Evolutionary conservation across 2,113 vertebrate genomes (phyloP).

Genomic region (Pangasianodon gigas): DNA sequence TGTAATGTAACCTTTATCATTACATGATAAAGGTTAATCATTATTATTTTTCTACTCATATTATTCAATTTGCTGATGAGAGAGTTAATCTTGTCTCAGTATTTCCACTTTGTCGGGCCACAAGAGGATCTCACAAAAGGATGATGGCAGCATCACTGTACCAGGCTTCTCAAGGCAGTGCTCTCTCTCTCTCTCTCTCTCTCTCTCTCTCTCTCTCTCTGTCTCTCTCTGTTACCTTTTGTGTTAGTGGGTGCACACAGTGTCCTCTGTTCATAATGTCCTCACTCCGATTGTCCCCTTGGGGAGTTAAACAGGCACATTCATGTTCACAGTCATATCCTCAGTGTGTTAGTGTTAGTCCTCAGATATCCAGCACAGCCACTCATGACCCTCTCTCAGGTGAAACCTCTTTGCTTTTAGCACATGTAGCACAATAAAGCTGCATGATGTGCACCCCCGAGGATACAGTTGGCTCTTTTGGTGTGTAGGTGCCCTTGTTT

Average conservation of each 20-base stretch:
- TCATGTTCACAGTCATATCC: slow-evolving; percentile 31
- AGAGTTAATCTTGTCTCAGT: not conserved
- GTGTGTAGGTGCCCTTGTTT: slow-evolving; percentile 30
- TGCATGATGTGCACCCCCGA: slow-evolving; percentile 6
- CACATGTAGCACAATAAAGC: slow-evolving; percentile 24
- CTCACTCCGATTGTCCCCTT: slow-evolving; percentile 10
- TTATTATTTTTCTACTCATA: not conserved
- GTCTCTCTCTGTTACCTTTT: slow-evolving; percentile 1
- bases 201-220: slow-evolving; percentile 10
- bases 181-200: not conserved
- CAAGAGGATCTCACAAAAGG: slow-evolving; percentile 18
- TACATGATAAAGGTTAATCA: not conserved
- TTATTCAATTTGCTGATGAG: not conserved
- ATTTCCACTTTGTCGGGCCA: too few species aligned
- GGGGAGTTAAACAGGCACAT: slow-evolving; percentile 10
- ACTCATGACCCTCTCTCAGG: slow-evolving; percentile 21
- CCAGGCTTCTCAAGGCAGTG: slow-evolving; percentile 8
- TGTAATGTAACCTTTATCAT: too few species aligned
- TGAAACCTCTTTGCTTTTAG: slow-evolving; percentile 24
- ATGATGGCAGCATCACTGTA: not conserved
- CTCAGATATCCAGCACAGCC: not conserved
- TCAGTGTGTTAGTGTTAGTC: slow-evolving; percentile 6
- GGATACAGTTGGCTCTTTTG: slow-evolving; percentile 19
- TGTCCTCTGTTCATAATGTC: slow-evolving; percentile 27
- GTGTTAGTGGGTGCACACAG: slow-evolving; percentile 9